Evolutionary conservation across 2,888 invertebrate genomes (phyloP).

Genomic region (Drepana falcataria): DNA sequence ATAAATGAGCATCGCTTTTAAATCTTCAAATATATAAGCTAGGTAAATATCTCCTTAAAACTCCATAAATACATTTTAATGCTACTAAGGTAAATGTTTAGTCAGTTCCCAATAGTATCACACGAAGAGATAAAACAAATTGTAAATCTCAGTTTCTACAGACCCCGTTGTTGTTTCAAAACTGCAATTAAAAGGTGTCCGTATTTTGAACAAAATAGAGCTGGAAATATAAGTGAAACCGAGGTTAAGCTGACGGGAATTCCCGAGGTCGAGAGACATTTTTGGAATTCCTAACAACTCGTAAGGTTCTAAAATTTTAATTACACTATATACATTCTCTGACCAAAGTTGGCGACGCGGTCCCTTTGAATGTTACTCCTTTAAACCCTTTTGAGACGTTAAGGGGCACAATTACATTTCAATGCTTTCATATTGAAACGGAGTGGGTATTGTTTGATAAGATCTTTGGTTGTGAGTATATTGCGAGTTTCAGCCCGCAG

Average conservation of each 20-base stretch:
- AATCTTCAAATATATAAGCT: too few species aligned
- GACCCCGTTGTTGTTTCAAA: too few species aligned
- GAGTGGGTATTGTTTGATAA: neutral
- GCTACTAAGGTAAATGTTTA: too few species aligned
- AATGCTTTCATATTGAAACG: neutral
- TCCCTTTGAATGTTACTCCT: constrained; percentile 34
- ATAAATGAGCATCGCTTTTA: too few species aligned
- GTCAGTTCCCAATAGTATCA: too few species aligned
- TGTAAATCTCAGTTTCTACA: too few species aligned
- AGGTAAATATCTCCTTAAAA: too few species aligned
- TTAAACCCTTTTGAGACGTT: constrained; percentile 12
- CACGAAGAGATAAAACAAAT: too few species aligned
- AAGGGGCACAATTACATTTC: neutral
- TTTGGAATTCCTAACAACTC: constrained; percentile 32
- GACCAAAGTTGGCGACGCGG: constrained; percentile 21
- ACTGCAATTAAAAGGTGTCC: too few species aligned
- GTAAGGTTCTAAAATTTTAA: constrained; percentile 49
- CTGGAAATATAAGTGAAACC: constrained; percentile 20
- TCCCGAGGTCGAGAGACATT: constrained; percentile 26
- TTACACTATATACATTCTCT: constrained; percentile 38
- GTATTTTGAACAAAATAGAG: constrained; percentile 8
- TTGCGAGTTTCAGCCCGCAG: neutral
- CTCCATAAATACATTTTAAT: too few species aligned
- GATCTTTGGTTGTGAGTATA: neutral
- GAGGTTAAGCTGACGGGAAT: constrained; percentile 21